Evolutionary conservation across 2,888 invertebrate genomes (phyloP).

Genomic region (Nephrotoma guestfalica): DNA sequence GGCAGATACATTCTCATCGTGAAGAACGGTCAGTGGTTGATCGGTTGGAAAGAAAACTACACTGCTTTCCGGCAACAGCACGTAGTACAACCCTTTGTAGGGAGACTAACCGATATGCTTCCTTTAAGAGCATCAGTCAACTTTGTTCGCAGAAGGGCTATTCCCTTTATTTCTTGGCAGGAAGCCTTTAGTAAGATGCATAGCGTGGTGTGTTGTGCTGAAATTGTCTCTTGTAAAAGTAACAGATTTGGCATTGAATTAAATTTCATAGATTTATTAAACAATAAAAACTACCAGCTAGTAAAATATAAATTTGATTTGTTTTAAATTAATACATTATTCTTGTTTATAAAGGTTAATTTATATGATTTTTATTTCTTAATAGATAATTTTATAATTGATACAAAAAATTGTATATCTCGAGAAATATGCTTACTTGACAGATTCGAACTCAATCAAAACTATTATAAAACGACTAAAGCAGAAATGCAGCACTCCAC

Average conservation of each 20-base stretch:
- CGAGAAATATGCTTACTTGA: background rate
- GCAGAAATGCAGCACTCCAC: background rate
- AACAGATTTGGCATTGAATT: background rate
- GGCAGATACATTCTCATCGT: no score
- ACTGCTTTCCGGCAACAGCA: no score
- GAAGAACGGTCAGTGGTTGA: no score
- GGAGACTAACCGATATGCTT: no score
- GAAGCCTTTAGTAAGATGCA: no score
- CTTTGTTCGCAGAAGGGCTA: no score
- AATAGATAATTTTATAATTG: background rate
- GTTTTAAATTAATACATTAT: background rate
- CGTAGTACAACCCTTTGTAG: no score
- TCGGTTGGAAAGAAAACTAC: no score
- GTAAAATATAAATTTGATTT: background rate
- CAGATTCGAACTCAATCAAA: background rate
- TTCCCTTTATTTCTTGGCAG: no score
- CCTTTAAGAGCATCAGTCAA: no score
- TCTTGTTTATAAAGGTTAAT: background rate
- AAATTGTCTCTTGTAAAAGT: no score
- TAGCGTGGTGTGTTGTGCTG: no score
- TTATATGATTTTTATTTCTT: background rate
- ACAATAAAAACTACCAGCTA: background rate
- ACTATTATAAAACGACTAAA: background rate
- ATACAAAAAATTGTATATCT: background rate
- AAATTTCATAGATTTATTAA: background rate